phyloP scores from a whole-genome alignment of 2,113 vertebrate genomes.

The Scytalopus superciliaris region DNA sequence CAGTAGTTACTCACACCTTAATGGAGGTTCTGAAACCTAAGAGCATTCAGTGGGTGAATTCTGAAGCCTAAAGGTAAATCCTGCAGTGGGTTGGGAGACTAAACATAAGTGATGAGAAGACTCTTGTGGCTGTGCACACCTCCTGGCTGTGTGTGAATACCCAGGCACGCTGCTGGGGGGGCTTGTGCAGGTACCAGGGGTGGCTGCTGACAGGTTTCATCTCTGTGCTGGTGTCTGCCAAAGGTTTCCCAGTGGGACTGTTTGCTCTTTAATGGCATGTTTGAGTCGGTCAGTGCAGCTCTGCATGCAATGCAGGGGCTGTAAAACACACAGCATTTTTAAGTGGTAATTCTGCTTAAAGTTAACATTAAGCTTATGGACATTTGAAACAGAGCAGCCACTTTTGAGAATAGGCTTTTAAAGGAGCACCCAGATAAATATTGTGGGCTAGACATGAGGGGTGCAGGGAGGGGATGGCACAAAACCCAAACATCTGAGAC shows the following conservation, averaged over 20 bases:
- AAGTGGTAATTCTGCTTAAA: neutral
- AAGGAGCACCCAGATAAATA: neutral
- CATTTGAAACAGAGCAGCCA: neutral
- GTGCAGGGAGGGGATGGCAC: neutral
- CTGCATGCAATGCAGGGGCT: neutral
- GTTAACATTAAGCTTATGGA: neutral
- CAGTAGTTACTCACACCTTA: neutral
- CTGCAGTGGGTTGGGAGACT: neutral
- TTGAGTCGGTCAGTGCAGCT: neutral
- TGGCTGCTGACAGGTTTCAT: neutral
- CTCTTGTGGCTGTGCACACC: neutral
- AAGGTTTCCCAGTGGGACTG: neutral
- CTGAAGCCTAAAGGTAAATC: neutral
- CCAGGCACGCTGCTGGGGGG: fast-evolving
- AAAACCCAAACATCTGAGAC: neutral
- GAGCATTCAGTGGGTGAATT: neutral
- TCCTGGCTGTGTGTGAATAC: neutral
- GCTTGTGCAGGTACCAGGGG: neutral
- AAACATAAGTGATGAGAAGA: fast-evolving
- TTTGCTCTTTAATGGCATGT: neutral
- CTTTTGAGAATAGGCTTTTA: neutral
- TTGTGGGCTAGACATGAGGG: neutral
- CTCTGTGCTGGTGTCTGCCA: neutral
- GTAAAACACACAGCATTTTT: neutral
- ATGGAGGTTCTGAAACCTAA: neutral